Evolutionary conservation across 2,888 invertebrate genomes (phyloP), one percentile per base, ranked within the genome.

Genomic region (Lasiommata megera): DNA sequence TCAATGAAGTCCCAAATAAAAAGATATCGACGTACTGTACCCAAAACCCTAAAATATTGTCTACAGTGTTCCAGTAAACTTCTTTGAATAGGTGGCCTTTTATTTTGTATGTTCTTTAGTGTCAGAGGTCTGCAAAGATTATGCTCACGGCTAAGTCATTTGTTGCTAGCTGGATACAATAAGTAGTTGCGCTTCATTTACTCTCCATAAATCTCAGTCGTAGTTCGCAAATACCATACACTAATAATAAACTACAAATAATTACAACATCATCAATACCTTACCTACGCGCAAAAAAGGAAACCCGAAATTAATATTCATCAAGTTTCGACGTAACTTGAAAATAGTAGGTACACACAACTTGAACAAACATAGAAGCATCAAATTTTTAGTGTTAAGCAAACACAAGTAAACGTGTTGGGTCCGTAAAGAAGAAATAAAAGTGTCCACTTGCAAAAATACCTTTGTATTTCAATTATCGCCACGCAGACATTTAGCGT

Each of bases 391-490:
- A 56, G 43, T 60, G 50, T 54, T 41, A 52, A 31, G 50, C 37
- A 46, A 46, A 46, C 23, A 28, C 50, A 58, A 64, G 54, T 58
- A 61, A 62, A 60, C 57, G 53, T 44, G 62, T 62, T 58, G 60
- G 56, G 55, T 44, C 50, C 3, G 55, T 52, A 56, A 61, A 57
- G 55, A 58, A 56, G 52, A 54, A 59, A 47, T 41, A 58, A n/a
- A 60, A 64, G 43, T 58, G 61, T 61, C 60, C 63, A 62, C 57
- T 54, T 60, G 63, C 64, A 63, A 63, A 68, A 67, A 65, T 69
- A 59, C 66, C 65, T 75, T 80, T 83, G 79, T 82, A 68, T 77
- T 77, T 67, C 78, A 85, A 88, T 88, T 88, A 86, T 74, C 85
- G 72, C 73, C 59, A 60, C 61, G 56, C 64, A 61, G 63, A 64